Evolutionary conservation across 2,888 invertebrate genomes (phyloP), one percentile per base, ranked within the genome.

Genomic region (Lepeophtheirus nordmannii): DNA sequence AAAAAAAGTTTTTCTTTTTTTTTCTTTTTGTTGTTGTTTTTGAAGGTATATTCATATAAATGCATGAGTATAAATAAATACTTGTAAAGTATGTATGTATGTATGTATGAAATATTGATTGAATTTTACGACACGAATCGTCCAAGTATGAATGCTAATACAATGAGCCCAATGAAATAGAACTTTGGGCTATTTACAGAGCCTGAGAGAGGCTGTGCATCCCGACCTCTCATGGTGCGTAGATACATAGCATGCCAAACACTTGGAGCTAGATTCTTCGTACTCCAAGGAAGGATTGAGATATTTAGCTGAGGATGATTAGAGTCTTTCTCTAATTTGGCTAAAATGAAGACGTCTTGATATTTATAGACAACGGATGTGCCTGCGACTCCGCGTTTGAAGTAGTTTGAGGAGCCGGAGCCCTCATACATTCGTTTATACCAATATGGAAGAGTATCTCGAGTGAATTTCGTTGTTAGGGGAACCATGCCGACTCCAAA

Each of bases 381-480:
- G 14, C 62, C 62, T 17, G 62, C 62, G 10, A 20, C 39, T n/a
- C 62, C 62, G n/a, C 62, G 62, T 17, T 62, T 62, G 17, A 40
- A 62, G 53, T 46, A 46, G 53, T 46, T 46, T 20, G 62, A 40
- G 39, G 39, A 30, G 11, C 39, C 22, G 12, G 56, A 53, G 11
- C 57, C 58, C 11, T 65, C 65, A 38, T 58, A 58, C 65, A 65
- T 65, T 12, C 57, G 58, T 22, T 58, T 59, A 58, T 65, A 65
- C 58, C 58, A 65, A 39, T 65, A 65, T n/a, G 65, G 65, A 12
- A 65, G 58, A 58, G 56, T 65, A 53, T 65, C 65, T 39, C 58
- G 30, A 23, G 65, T 58, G 57, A 65, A 58, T 17, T 56, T 65
- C 20, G 65, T 65, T 22, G 58, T 65, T n/a, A 65, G 58, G 5